phyloP scores from a whole-genome alignment of 64 coral and sea anemone genomes.

The Platygyra sinensis region DNA sequence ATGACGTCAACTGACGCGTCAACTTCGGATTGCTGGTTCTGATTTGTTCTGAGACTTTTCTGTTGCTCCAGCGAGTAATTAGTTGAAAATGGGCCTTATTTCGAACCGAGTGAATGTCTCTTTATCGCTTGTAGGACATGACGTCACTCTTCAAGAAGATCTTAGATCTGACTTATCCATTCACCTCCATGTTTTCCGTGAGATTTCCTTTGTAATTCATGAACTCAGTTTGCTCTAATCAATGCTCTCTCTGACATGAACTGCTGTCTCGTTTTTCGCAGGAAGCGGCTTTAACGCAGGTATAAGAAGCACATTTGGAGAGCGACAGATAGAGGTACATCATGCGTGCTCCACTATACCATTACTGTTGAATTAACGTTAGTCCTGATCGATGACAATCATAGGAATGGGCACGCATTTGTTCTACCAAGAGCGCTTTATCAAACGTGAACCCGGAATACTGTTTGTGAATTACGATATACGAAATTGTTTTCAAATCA shows the following conservation, averaged over 20 bases:
- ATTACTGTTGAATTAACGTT: too few relatives aligned
- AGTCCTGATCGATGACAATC: too few relatives aligned
- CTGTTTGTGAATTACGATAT: too few relatives aligned
- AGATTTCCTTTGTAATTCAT: neutral
- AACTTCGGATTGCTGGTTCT: neutral
- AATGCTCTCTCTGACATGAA: too few relatives aligned
- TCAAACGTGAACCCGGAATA: neutral
- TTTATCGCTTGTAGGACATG: constrained; percentile 73
- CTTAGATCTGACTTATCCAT: constrained; percentile 95
- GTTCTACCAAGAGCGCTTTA: too few relatives aligned
- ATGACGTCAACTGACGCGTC: too few relatives aligned
- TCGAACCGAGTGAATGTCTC: neutral
- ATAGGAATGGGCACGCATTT: too few relatives aligned
- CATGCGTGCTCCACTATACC: neutral
- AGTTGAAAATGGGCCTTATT: neutral
- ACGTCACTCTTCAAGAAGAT: constrained; percentile 93
- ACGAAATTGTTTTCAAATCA: too few relatives aligned
- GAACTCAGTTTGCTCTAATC: too few relatives aligned
- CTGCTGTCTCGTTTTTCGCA: neutral
- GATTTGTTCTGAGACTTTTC: neutral
- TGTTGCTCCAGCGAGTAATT: too few relatives aligned
- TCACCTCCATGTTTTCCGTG: constrained; percentile 99
- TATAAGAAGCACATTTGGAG: constrained; percentile 95
- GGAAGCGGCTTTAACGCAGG: constrained; percentile 97
- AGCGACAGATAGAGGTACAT: constrained; percentile 92